Evolutionary conservation across 2,113 vertebrate species (phyloP), one percentile per base, ranked within the genome.

Genomic region (Atrichornis clamosus): DNA sequence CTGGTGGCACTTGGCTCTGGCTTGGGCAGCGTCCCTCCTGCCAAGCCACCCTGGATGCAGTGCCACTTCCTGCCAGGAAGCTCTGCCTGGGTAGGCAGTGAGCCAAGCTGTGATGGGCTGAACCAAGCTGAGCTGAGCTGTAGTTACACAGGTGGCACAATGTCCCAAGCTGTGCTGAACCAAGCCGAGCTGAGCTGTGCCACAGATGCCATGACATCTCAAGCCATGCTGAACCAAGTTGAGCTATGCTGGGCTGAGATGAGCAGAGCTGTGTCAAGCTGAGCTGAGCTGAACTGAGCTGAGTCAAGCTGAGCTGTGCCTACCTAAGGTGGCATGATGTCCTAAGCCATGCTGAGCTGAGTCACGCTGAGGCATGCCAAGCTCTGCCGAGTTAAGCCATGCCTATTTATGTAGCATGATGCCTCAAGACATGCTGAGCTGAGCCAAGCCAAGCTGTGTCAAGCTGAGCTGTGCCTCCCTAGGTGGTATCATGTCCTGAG

Each of bases 21-120:
- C 30, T 39, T 15, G 6, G 64, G 55, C 52, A 80, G 11, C 24
- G 2, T 6, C 69, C 15, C 68, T 75, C 41, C 20, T 19, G 5
- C 20, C 1, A 1, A 42, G 52, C 7, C 0, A 68, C 42, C 56
- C 59, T 35, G 70, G 27, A 42, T 2, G 4, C n/a, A 19, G 28
- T 59, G 62, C n/a, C 5, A 35, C 27, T 59, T 42, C 39, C 68
- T 59, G 58, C 39, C 6, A 15, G 74, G 83, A 72, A 90, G 44
- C 41, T 78, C 70, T 70, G 69, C 46, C 33, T 3, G 2, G 28
- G 10, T 10, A 1, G 23, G 24, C 37, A 39, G 30, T 0, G 0
- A 70, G 60, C 46, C 32, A 46, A 42, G 23, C 37, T 0, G 2
- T 9, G 62, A 62, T 1, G 1, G 39, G 55, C 26, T 3, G 2